These are phyloP conservation scores for Diacarnus erythraeanus DNA, from an alignment of 37 sponge, comb jelly and placozoan species.

Conservation along the genomic window DNA sequence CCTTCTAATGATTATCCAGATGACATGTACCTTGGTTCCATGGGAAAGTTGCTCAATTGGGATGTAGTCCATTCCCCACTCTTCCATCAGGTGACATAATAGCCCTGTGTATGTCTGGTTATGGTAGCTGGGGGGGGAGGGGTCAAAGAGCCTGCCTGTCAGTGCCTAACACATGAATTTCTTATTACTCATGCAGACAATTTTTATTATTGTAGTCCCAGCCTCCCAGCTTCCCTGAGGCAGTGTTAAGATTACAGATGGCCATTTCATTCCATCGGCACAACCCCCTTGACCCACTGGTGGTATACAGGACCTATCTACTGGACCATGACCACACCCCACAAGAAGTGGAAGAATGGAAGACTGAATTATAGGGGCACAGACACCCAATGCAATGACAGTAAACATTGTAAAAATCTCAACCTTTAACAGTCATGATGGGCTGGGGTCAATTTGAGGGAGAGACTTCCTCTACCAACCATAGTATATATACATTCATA, in stretches of 20 bases:
- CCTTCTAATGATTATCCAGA: constrained; percentile 56
- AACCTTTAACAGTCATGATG: no score
- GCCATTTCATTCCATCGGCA: constrained; percentile 69
- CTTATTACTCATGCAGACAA: no score
- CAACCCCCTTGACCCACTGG: constrained; percentile 39
- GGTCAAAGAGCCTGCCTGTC: no score
- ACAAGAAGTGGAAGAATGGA: neutral
- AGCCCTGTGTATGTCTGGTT: neutral
- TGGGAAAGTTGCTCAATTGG: constrained; percentile 15
- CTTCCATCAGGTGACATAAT: constrained; percentile 61
- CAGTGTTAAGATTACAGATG: constrained; percentile 7
- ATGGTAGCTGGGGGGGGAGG: neutral
- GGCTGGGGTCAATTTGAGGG: no score
- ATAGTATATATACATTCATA: no score
- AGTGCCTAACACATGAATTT: no score
- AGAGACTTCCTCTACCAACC: no score
- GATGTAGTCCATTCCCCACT: constrained; percentile 51
- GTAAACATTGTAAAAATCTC: no score
- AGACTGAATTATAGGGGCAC: constrained; percentile 1
- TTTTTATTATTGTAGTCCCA: constrained; percentile 41
- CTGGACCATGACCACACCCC: constrained; percentile 2
- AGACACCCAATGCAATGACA: no score
- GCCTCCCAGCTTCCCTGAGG: constrained; percentile 44
- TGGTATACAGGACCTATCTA: constrained; percentile 52
- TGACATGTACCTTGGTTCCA: constrained; percentile 76